Evolutionary conservation across 1,140 invertebrate genomes (phyloP), one percentile per base, ranked within the genome.

Genomic region (Aphis craccivora): DNA sequence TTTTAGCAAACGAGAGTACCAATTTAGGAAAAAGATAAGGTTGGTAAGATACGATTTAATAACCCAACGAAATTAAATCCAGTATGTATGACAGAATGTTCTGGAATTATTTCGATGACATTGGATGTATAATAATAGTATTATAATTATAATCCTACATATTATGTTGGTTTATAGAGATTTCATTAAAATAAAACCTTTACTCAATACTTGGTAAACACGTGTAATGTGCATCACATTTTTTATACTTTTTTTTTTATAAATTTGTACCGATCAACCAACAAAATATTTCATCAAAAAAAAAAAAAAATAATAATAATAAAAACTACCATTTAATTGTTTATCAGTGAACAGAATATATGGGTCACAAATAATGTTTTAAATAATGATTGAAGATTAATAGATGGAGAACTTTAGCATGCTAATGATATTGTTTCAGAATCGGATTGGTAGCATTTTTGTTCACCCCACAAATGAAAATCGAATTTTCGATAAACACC

Each of bases 401-500:
- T 89, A 35, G 87, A 43, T 86, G 25, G 86, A 20, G 22, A 2
- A 48, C 4, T 53, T 37, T 35, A 35, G 14, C 22, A 35, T 51
- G n/a, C 87, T 89, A 53, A 89, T 53, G 37, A 90, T 90, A 60
- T 40, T 40, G 51, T 90, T 90, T 60, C 53, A 7, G 51, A 14
- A 22, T 60, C 87, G 87, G 45, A 37, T 53, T 37, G 2, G n/a
- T 51, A n/a, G 23, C 67, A 67, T 67, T 67, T 37, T 40, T 55
- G 35, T 55, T 90, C 89, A 20, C 37, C 6, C 23, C 23, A 25
- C 90, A 83, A 83, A 55, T 53, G n/a, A 86, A 51, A 86, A 86
- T 86, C 81, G 45, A 93, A 55, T 93, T 93, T 93, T 93, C 81
- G 67, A 93, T 55, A 84, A 93, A 93, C 91, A 93, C 91, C 81